Percentiles rank a stretch among this genome's conserved stretches.
These are phyloP conservation scores for Chironomus striatipennis DNA, from an alignment of 1,140 invertebrate genomes.

Conservation along the genomic window DNA sequence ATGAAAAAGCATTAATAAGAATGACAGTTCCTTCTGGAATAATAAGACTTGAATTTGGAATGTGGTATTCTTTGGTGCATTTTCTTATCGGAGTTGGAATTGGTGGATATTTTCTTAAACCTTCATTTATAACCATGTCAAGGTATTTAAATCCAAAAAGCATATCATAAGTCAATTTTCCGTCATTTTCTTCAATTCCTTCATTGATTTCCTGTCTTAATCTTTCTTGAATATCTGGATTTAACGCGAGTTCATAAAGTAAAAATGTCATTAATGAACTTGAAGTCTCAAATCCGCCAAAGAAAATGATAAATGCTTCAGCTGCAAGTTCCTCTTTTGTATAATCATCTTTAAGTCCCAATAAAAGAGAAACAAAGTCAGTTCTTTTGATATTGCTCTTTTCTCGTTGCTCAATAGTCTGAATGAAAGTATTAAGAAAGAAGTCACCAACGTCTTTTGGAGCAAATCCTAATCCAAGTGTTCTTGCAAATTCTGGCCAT, in stretches of 20 bases:
- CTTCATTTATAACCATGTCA: slow-evolving; percentile 29
- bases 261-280: slow-evolving; percentile 18
- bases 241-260: slow-evolving; percentile 19
- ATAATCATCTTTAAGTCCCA: slow-evolving; percentile 41
- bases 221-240: slow-evolving; percentile 19
- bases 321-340: slow-evolving; percentile 28
- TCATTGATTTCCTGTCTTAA: neutral
- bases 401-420: slow-evolving; percentile 31
- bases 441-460: neutral
- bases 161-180: neutral
- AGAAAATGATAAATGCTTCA: slow-evolving; percentile 35
- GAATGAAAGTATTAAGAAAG: slow-evolving; percentile 28
- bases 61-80: slow-evolving; percentile 38
- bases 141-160: neutral
- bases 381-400: slow-evolving; percentile 37
- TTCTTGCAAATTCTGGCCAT: neutral
- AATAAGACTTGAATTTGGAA: slow-evolving; percentile 34
- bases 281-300: slow-evolving; percentile 17
- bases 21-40: slow-evolving; percentile 36
- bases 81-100: slow-evolving; percentile 36
- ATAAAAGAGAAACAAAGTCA: slow-evolving; percentile 49
- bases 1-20: slow-evolving; percentile 35
- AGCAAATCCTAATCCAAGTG: neutral
- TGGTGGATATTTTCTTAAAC: slow-evolving; percentile 42
- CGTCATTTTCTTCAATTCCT: neutral